These are phyloP conservation scores for Caenorhabditis inopinata DNA, from an alignment of 1,140 invertebrate species.

Conservation along the genomic window DNA sequence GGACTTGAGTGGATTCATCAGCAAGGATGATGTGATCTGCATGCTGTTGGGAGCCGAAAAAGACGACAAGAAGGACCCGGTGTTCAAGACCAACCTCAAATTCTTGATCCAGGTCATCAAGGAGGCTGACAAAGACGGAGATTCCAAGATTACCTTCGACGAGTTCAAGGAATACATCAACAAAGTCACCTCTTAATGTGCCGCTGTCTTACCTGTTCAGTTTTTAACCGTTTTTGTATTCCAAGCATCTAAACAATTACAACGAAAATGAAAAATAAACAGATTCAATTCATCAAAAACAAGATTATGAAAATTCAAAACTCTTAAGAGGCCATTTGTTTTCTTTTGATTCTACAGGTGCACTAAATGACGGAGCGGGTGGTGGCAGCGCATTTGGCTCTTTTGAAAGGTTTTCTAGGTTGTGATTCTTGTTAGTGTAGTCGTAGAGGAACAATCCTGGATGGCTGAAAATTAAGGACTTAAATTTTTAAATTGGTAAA, in stretches of 20 bases:
- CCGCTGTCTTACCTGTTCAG: no score
- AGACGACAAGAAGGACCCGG: constrained; percentile 61
- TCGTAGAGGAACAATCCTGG: constrained; percentile 58
- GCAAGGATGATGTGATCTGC: constrained; percentile 55
- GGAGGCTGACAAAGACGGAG: constrained; percentile 66
- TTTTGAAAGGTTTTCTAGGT: constrained; percentile 44
- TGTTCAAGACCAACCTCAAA: constrained; percentile 63
- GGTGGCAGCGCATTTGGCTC: constrained; percentile 52
- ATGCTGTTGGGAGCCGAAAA: constrained; percentile 58
- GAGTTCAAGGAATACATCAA: constrained; percentile 55
- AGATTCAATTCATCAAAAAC: background rate
- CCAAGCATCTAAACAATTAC: background rate
- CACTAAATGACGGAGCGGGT: background rate
- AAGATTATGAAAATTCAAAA: background rate
- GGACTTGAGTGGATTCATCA: constrained; percentile 59
- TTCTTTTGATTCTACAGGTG: background rate
- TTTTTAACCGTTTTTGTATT: background rate
- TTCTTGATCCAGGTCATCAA: constrained; percentile 65
- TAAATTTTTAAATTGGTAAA: background rate
- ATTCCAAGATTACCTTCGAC: constrained; percentile 66
- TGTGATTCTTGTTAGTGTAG: constrained; percentile 40
- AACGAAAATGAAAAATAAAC: background rate
- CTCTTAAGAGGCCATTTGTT: background rate
- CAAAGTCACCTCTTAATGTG: constrained; percentile 41
- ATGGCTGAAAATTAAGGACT: constrained; percentile 49